These are phyloP conservation scores for Hirudo medicinalis DNA, from an alignment of 1,140 invertebrate genomes.

Conservation along the genomic window DNA sequence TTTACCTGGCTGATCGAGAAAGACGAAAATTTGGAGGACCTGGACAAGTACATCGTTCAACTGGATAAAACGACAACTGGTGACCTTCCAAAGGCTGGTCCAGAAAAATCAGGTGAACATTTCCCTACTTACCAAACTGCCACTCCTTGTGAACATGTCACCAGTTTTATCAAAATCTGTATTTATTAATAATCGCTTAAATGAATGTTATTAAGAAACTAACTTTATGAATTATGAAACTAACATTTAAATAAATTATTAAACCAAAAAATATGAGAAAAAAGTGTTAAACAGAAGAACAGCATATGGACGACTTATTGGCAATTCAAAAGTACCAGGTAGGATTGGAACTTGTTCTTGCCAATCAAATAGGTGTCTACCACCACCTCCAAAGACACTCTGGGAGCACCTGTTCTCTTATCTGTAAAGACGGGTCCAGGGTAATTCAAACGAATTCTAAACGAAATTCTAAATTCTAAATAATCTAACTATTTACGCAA, in stretches of 20 bases:
- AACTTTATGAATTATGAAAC: too few relatives aligned
- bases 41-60: neutral
- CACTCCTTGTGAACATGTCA: too few relatives aligned
- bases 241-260: too few relatives aligned
- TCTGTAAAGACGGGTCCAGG: conserved; percentile 37
- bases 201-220: too few relatives aligned
- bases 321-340: conserved; percentile 28
- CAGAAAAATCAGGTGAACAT: neutral
- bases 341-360: conserved; percentile 30
- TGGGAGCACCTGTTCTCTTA: conserved; percentile 31
- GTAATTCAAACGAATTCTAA: conserved; percentile 22
- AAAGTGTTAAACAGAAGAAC: conserved; percentile 18
- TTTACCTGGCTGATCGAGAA: conserved; percentile 33
- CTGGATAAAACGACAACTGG: neutral
- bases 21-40: neutral
- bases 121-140: neutral
- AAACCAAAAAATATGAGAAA: too few relatives aligned
- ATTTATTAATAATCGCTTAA: too few relatives aligned
- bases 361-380: conserved; percentile 35
- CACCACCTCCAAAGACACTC: conserved; percentile 32
- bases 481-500: too few relatives aligned
- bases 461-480: too few relatives aligned
- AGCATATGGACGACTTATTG: conserved; percentile 30
- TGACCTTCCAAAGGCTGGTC: neutral
- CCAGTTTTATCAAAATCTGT: too few relatives aligned